A percentile compares a stretch with the other conserved stretches of the same genome.
Evolutionary conservation across 2,888 invertebrate genomes (phyloP).

Genomic region (Drosophila meridiana): DNA sequence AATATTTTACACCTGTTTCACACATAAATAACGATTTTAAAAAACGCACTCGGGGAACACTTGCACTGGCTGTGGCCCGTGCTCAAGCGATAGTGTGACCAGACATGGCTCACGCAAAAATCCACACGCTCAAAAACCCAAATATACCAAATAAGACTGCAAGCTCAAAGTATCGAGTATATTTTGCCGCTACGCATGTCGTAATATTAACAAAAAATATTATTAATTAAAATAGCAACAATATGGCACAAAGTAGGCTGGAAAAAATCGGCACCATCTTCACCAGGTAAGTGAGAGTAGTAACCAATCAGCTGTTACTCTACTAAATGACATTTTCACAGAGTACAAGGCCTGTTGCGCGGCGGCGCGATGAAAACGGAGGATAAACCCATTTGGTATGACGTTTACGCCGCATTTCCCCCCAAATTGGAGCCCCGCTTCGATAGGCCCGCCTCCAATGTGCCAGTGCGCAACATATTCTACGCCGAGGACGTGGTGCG

Average conservation of each 20-base stretch:
- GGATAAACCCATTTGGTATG: slow-evolving; percentile 97
- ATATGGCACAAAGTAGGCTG: slow-evolving; percentile 89
- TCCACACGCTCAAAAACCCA: too few relatives aligned
- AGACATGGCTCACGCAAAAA: background rate
- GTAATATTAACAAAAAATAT: slow-evolving; percentile 64
- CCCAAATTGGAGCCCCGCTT: slow-evolving; percentile 93
- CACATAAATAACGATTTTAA: slow-evolving; percentile 54
- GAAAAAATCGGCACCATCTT: slow-evolving; percentile 91
- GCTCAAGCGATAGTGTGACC: slow-evolving; percentile 47
- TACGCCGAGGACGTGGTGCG: slow-evolving; percentile 93
- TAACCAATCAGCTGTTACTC: accelerated
- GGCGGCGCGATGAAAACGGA: slow-evolving; percentile 92
- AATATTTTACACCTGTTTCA: slow-evolving; percentile 58
- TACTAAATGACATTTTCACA: slow-evolving; percentile 9
- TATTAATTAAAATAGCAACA: slow-evolving; percentile 44
- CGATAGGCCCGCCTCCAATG: slow-evolving; percentile 88
- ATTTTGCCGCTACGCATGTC: slow-evolving; percentile 56
- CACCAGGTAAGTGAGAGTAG: slow-evolving; percentile 86
- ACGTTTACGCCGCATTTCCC: slow-evolving; percentile 95
- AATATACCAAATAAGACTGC: slow-evolving; percentile 29
- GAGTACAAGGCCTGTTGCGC: slow-evolving; percentile 91
- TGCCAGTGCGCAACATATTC: slow-evolving; percentile 89
- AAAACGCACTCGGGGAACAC: slow-evolving; percentile 43
- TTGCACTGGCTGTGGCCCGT: slow-evolving; percentile 47
- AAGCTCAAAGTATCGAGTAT: slow-evolving; percentile 44